These are phyloP conservation scores for Daphoenositta chrysoptera DNA, from an alignment of 2,113 vertebrate species.

Conservation along the genomic window DNA sequence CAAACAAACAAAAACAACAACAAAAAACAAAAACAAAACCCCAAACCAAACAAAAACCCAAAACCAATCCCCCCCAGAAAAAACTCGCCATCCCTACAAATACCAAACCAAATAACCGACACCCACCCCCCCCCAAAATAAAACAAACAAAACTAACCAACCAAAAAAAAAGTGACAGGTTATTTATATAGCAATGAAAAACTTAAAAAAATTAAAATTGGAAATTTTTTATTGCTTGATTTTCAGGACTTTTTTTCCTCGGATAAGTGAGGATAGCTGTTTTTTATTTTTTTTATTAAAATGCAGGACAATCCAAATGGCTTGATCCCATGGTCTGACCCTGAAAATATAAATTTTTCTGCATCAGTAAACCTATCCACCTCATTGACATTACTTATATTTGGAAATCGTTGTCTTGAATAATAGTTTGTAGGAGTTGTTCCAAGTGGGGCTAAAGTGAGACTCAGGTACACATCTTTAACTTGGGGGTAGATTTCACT, in stretches of 20 bases:
- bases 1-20: too few species aligned
- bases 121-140: too few species aligned
- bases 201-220: background rate
- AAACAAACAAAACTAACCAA: background rate
- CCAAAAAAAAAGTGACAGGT: rapidly evolving
- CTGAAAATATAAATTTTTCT: background rate
- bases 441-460: background rate
- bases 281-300: background rate
- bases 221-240: background rate
- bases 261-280: background rate
- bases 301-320: background rate
- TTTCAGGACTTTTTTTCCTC: background rate
- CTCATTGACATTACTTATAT: background rate
- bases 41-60: background rate
- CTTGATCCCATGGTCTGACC: background rate
- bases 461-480: background rate
- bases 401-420: background rate
- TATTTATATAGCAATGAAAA: background rate
- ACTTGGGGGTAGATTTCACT: background rate
- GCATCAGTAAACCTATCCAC: background rate
- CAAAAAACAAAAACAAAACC: rapidly evolving
- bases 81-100: background rate
- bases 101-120: background rate
- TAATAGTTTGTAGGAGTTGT: background rate
- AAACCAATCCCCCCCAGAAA: background rate